phyloP scores from a whole-genome alignment of 2,888 invertebrate species.

The Exocentrus adspersus region DNA sequence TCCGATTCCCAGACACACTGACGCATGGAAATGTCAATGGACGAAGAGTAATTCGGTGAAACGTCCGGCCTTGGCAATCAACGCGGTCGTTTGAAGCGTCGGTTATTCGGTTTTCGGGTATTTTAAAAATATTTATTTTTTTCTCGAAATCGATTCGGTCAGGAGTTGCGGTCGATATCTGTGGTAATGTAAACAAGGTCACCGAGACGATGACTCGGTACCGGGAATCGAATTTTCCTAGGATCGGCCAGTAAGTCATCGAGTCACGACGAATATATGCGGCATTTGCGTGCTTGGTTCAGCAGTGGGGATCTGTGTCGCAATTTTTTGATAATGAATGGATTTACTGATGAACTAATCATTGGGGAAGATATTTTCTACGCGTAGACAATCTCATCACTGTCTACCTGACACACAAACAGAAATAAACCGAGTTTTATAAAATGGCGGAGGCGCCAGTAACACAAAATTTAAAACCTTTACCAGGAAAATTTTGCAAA shows the following conservation, averaged over 20 bases:
- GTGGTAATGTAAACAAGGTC: background rate
- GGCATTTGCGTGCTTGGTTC: no score
- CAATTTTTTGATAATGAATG: no score
- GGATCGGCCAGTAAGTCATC: background rate
- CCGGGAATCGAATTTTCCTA: background rate
- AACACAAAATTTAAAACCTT: no score
- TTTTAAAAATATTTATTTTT: constrained; percentile 19
- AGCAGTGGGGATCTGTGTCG: no score
- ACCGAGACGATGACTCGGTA: background rate
- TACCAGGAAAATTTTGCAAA: no score
- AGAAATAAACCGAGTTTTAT: no score
- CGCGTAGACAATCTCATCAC: no score
- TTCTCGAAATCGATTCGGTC: background rate
- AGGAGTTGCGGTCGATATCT: background rate
- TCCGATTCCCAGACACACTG: constrained; percentile 8
- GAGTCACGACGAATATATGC: background rate
- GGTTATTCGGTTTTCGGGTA: constrained; percentile 13
- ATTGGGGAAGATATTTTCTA: no score
- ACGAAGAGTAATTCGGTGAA: constrained; percentile 11
- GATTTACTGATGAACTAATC: no score
- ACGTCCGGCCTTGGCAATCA: constrained; percentile 13
- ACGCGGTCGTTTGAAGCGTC: background rate
- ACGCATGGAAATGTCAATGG: constrained; percentile 20
- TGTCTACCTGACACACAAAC: no score
- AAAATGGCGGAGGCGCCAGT: no score